Conservation (phyloP, 2,113 vertebrate species). For the Siniperca knerii region DNA sequence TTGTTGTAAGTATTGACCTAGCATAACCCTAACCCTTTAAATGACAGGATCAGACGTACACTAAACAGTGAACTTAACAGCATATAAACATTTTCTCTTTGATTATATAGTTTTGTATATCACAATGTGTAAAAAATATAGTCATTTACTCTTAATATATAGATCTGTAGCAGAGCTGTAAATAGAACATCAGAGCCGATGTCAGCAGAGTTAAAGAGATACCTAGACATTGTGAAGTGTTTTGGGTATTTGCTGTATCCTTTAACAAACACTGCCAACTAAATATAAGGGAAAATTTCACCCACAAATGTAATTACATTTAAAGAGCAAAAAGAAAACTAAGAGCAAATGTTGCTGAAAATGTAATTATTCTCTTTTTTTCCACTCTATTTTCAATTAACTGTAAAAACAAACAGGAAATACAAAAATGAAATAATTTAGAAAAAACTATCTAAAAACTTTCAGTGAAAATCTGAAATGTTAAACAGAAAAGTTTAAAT, state of each 20-base stretch:
- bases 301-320: not conserved
- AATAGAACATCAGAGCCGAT: not conserved
- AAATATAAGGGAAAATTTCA: not conserved
- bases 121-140: slow-evolving; percentile 60
- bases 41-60: slow-evolving; percentile 22
- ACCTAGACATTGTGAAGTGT: not conserved
- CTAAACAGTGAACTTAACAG: slow-evolving; percentile 22
- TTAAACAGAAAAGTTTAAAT: not conserved
- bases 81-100: slow-evolving; percentile 34
- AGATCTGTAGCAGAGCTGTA: slow-evolving; percentile 45
- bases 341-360: not conserved
- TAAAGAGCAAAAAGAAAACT: not conserved
- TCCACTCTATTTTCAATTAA: not conserved
- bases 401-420: not conserved
- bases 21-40: not conserved
- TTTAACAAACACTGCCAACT: not conserved
- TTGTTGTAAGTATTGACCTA: not conserved
- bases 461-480: not conserved
- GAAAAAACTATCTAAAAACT: not conserved
- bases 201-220: slow-evolving; percentile 14
- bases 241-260: not conserved
- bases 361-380: not conserved
- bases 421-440: not conserved
- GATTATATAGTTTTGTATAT: slow-evolving; percentile 40
- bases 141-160: slow-evolving; percentile 54